Percentiles rank a stretch among this genome's conserved stretches.
Evolutionary conservation across 1,140 invertebrate genomes (phyloP).

Genomic region (Aphidius gifuensis): DNA sequence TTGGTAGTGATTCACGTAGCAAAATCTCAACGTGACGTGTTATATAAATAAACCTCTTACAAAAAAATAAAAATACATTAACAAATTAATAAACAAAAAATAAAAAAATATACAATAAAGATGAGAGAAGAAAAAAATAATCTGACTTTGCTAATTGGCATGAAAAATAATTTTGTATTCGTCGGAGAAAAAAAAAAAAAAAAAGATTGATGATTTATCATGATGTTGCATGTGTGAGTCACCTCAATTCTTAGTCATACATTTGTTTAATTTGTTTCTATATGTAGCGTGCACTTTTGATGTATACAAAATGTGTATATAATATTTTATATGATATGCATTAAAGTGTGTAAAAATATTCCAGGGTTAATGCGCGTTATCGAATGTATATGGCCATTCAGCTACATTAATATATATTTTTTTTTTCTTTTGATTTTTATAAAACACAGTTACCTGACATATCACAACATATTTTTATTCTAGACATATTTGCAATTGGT

Average conservation of each 20-base stretch:
- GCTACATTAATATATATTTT: too few species aligned
- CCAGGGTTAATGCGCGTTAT: too few species aligned
- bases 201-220: slow-evolving; percentile 26
- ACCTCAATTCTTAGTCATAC: slow-evolving; percentile 13
- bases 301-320: too few species aligned
- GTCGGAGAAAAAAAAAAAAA: background rate
- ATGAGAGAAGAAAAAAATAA: slow-evolving; percentile 11
- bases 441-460: too few species aligned
- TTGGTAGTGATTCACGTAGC: too few species aligned
- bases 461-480: too few species aligned
- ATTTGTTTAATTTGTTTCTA: background rate
- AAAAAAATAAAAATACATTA: slow-evolving; percentile 11
- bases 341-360: too few species aligned
- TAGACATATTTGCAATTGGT: too few species aligned
- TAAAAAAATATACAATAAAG: background rate
- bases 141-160: background rate
- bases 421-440: too few species aligned
- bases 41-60: slow-evolving; percentile 11
- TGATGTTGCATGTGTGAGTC: slow-evolving; percentile 24
- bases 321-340: too few species aligned
- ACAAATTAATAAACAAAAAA: slow-evolving; percentile 11
- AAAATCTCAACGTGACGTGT: slow-evolving; percentile 13
- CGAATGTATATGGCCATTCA: too few species aligned
- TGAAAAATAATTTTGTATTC: background rate
- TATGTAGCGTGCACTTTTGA: too few species aligned